A percentile compares a stretch with the other conserved stretches of the same genome.
These are phyloP conservation scores for Paralichthys olivaceus DNA, from an alignment of 2,113 vertebrate species.

Conservation along the genomic window DNA sequence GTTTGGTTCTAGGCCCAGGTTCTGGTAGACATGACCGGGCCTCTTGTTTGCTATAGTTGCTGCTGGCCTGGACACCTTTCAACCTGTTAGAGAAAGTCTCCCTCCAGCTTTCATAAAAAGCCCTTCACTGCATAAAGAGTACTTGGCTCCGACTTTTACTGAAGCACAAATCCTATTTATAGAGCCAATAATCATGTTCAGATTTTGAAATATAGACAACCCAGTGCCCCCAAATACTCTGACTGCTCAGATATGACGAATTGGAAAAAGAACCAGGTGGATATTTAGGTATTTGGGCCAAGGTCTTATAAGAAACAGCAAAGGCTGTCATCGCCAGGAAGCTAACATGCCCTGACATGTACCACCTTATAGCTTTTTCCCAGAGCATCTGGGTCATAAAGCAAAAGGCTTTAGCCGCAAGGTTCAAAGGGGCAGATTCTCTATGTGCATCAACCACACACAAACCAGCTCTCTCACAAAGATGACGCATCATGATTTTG, in stretches of 20 bases:
- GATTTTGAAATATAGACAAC: conserved; percentile 25
- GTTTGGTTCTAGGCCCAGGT: conserved; percentile 78
- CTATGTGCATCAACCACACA: conserved; percentile 16
- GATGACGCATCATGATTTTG: not conserved
- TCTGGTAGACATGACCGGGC: conserved; percentile 65
- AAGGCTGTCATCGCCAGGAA: conserved; percentile 74
- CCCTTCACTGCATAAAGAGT: conserved; percentile 34
- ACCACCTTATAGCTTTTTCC: conserved; percentile 71
- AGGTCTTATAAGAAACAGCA: conserved; percentile 70
- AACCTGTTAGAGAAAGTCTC: conserved; percentile 51
- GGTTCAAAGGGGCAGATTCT: conserved; percentile 69
- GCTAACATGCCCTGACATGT: conserved; percentile 72
- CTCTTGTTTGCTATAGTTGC: conserved; percentile 62
- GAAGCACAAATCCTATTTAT: conserved; percentile 48
- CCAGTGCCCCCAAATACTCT: conserved; percentile 6
- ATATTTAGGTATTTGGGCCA: conserved; percentile 75
- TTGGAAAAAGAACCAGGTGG: conserved; percentile 68
- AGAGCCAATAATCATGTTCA: conserved; percentile 38
- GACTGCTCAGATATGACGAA: conserved; percentile 32
- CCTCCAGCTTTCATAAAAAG: conserved; percentile 48
- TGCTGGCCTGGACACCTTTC: conserved; percentile 62
- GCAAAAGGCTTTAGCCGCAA: conserved; percentile 62
- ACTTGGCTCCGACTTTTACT: conserved; percentile 44
- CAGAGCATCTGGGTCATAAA: conserved; percentile 81
- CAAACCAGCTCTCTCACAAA: conserved; percentile 22